phyloP scores from a whole-genome alignment of 1,140 invertebrate species.

The Ladona fulva region DNA sequence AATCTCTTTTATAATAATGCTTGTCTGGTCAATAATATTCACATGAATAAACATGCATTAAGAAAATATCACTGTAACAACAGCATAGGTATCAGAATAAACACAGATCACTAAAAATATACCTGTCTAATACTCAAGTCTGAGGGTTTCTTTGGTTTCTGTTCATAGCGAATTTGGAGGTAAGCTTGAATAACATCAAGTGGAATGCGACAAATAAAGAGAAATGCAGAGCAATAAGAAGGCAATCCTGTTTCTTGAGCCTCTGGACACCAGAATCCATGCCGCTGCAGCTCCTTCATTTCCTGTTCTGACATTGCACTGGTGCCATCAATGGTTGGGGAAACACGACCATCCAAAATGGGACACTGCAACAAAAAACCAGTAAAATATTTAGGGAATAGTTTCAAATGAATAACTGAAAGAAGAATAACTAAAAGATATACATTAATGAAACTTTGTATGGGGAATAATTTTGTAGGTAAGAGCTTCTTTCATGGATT shows the following conservation, averaged over 20 bases:
- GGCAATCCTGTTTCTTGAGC: conserved; percentile 64
- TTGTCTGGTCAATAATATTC: too few species aligned
- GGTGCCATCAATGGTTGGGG: neutral
- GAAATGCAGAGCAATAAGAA: conserved; percentile 69
- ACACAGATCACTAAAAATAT: too few species aligned
- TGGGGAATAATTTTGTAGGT: too few species aligned
- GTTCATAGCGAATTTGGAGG: conserved; percentile 69
- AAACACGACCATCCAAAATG: neutral
- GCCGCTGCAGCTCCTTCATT: conserved; percentile 43
- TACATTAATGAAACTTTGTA: too few species aligned
- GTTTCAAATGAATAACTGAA: too few species aligned
- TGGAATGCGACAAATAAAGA: conserved; percentile 74
- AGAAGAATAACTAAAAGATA: too few species aligned
- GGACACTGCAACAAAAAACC: conserved; percentile 16
- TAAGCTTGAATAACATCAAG: conserved; percentile 84
- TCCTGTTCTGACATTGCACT: conserved; percentile 18
- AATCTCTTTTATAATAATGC: too few species aligned
- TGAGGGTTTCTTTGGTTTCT: conserved; percentile 72
- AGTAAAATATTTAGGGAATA: too few species aligned
- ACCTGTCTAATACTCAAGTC: conserved; percentile 72
- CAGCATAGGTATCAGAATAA: too few species aligned
- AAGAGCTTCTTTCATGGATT: too few species aligned
- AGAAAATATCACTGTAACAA: too few species aligned
- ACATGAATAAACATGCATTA: too few species aligned
- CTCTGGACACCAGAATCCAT: conserved; percentile 71